phyloP scores from a whole-genome alignment of 2,797 vertebrate species.

The Octomys mimax region DNA sequence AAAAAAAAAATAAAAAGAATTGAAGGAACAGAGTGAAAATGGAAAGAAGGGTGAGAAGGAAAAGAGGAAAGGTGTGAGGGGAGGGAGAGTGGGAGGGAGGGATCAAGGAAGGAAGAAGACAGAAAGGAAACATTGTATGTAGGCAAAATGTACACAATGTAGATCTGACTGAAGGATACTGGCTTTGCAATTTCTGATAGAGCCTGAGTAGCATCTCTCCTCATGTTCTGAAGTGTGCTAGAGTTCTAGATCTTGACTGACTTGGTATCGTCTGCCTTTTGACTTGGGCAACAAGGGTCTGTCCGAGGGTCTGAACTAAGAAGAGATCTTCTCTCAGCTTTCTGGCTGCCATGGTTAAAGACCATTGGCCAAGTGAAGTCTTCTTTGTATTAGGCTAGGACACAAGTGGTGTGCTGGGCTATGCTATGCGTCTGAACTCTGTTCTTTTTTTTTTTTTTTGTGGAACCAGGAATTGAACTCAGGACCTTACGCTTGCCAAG shows the following conservation, averaged over 20 bases:
- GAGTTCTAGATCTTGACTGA: neutral
- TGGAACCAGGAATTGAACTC: too few relatives aligned
- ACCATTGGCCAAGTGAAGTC: neutral
- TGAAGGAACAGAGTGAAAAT: neutral
- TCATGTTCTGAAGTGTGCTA: neutral
- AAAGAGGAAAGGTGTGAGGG: too few relatives aligned
- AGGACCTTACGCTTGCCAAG: too few relatives aligned
- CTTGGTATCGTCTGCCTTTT: neutral
- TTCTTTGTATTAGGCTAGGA: constrained; percentile 11
- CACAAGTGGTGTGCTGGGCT: neutral
- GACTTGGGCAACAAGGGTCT: neutral
- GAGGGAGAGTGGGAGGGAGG: neutral
- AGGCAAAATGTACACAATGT: neutral
- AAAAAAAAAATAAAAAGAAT: neutral
- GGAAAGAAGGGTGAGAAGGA: neutral
- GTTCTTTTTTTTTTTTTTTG: neutral
- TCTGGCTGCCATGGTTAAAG: neutral
- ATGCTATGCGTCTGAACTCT: neutral
- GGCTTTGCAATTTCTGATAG: neutral
- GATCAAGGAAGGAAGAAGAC: neutral
- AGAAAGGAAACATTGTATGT: neutral
- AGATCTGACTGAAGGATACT: neutral
- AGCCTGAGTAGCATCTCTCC: neutral
- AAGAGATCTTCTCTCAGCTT: neutral
- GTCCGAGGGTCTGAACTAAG: neutral